Base-by-base conservation (phyloP, 2,888 invertebrate genomes). In the Mesorhabditis spiculigera region DNA sequence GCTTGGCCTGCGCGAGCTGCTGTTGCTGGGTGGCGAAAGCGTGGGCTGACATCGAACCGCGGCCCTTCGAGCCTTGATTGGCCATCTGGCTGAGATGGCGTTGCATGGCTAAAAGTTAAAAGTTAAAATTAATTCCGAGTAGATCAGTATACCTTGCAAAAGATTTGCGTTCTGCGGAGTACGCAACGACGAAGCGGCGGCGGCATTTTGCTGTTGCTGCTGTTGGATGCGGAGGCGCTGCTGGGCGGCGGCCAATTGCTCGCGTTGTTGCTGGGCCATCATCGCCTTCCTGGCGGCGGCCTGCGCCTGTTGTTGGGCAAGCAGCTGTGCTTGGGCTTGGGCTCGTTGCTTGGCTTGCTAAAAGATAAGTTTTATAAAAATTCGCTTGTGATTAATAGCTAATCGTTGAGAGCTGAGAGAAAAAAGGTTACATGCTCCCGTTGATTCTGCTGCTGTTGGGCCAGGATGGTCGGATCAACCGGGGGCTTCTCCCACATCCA, bases 401-500 rank as follows among this genome's bases (percentile, higher is more conserved):
- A 10, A n/a, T 13, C 0, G 58, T 67, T 74, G 58, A 50, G n/a
- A 50, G 3, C 2, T n/a, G 58, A 1, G 58, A 50, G 1, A 50
- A 13, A 50, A 50, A 68, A 13, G 66, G 65, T 43, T 70, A 67
- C 50, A 75, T 76, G 43, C 68, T 74, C 65, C 63, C 65, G 28
- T 65, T 43, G n/a, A 65, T 28, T 62, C 13, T 73, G 71, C 61
- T 82, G 81, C 66, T 80, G 83, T 67, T 83, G 83, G 8, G 74
- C 73, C 13, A 82, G 71, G 62, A 84, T 84, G 44, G 74, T 77
- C 5, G 83, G 82, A 63, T 84, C 84, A n/a, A 80, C 61, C 44
- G 80, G 78, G 28, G 85, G 83, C 67, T 79, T 77, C 42, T 79
- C 78, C 85, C 85, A 85, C n/a, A 85, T 71, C 84, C 85, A 85